These are phyloP conservation scores for Nephrotoma guestfalica DNA, from an alignment of 2,888 invertebrate genomes.

Conservation along the genomic window DNA sequence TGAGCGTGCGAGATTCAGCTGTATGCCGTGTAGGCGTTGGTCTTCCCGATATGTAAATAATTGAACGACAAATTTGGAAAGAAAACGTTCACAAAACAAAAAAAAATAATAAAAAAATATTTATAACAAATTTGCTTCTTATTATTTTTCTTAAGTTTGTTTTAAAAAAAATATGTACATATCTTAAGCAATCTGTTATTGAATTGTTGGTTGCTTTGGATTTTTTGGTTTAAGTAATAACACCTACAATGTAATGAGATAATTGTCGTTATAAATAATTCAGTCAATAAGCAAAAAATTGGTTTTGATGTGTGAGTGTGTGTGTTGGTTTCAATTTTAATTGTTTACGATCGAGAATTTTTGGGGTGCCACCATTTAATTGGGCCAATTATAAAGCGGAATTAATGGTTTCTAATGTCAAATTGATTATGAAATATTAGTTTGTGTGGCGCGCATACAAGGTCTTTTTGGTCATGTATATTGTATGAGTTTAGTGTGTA, in stretches of 20 bases:
- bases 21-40: slow-evolving; percentile 13
- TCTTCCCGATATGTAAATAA: slow-evolving; percentile 10
- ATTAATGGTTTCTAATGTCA: background rate
- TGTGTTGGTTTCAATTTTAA: background rate
- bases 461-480: background rate
- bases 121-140: background rate
- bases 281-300: background rate
- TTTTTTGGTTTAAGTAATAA: background rate
- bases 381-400: background rate
- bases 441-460: background rate
- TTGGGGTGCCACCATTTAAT: background rate
- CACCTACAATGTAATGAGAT: background rate
- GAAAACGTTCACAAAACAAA: too few relatives aligned
- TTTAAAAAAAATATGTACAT: background rate
- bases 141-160: background rate
- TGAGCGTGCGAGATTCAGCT: slow-evolving; percentile 13
- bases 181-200: background rate
- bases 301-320: background rate
- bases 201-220: background rate
- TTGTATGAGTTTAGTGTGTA: too few relatives aligned
- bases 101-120: background rate
- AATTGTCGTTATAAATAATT: background rate
- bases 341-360: background rate
- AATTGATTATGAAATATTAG: background rate
- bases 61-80: background rate